Percentiles rank a stretch among this genome's conserved stretches.
These are phyloP conservation scores for Oxyteleia sp. DNA, from an alignment of 2,888 invertebrate genomes.

Conservation along the genomic window DNA sequence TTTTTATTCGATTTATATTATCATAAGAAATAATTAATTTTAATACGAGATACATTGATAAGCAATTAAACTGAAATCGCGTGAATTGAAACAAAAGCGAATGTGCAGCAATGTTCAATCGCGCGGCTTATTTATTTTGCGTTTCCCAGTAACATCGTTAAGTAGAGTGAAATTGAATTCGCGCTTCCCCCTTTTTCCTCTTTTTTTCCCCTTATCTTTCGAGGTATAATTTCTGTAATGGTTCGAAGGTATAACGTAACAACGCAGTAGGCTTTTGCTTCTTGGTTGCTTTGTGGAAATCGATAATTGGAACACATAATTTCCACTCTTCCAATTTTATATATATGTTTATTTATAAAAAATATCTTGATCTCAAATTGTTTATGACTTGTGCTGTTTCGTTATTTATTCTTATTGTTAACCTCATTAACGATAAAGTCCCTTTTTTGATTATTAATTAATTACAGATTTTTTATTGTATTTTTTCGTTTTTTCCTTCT, in stretches of 20 bases:
- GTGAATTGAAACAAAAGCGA: not conserved
- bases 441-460: no score
- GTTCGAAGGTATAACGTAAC: conserved; percentile 40
- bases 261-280: conserved; percentile 25
- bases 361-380: no score
- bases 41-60: no score
- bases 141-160: not conserved
- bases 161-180: conserved; percentile 1
- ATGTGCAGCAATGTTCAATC: not conserved
- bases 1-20: no score
- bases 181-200: not conserved
- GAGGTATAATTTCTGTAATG: conserved; percentile 40
- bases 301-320: conserved; percentile 51
- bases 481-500: no score
- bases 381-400: no score
- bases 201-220: conserved; percentile 1
- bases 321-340: not conserved
- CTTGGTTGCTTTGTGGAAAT: conserved; percentile 38
- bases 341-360: no score
- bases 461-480: no score
- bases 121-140: not conserved
- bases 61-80: not conserved
- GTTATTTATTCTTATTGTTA: no score
- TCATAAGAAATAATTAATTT: no score
- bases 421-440: no score